phyloP scores from a whole-genome alignment of 1,140 invertebrate species.

The Periplaneta americana region DNA sequence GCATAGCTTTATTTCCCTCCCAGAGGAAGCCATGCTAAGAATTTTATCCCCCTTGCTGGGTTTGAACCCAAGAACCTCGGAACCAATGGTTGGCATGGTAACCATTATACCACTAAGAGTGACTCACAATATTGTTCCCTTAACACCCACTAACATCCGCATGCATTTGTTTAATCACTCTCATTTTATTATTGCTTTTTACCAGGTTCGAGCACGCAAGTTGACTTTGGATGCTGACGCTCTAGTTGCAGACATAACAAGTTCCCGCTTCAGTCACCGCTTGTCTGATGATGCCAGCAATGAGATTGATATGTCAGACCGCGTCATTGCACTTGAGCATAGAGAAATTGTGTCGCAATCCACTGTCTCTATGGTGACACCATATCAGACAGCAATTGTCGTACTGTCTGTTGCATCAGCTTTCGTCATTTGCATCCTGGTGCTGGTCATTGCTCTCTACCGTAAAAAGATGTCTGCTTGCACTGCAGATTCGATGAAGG shows the following conservation, averaged over 20 bases:
- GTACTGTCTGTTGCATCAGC: slow-evolving; percentile 62
- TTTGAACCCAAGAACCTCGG: no score
- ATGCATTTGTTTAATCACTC: no score
- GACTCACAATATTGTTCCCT: no score
- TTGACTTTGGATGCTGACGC: neutral
- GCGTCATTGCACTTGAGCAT: slow-evolving; percentile 52
- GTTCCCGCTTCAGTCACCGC: slow-evolving; percentile 52
- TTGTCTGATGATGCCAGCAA: slow-evolving; percentile 35
- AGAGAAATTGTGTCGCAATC: slow-evolving; percentile 60
- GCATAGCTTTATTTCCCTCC: no score
- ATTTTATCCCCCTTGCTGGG: no score
- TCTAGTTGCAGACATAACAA: slow-evolving; percentile 54
- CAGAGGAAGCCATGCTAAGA: no score
- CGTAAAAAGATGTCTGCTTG: slow-evolving; percentile 29
- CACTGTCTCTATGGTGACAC: slow-evolving; percentile 54
- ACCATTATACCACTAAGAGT: no score
- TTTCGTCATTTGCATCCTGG: slow-evolving; percentile 63
- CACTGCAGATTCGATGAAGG: neutral
- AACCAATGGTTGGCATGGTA: no score
- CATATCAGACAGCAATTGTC: slow-evolving; percentile 64
- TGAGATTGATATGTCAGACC: slow-evolving; percentile 29
- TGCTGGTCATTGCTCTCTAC: slow-evolving; percentile 61
- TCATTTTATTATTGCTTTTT: no score
- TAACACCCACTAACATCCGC: no score
- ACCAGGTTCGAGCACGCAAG: neutral